A percentile compares a stretch with the other conserved stretches of the same genome.
These are phyloP conservation scores for Chelonia mydas DNA, from an alignment of 2,797 vertebrate species.

Conservation along the genomic window DNA sequence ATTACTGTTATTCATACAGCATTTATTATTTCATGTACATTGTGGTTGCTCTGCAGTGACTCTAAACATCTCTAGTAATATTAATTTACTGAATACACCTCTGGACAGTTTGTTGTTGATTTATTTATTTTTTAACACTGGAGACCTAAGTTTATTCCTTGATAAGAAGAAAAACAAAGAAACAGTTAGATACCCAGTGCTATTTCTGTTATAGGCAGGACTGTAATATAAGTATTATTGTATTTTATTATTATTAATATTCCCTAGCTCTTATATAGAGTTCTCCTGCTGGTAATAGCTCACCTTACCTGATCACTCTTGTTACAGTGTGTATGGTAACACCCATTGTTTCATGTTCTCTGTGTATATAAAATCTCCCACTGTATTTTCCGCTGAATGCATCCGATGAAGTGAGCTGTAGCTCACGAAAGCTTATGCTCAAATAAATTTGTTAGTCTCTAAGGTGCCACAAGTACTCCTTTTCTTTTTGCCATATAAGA, in stretches of 20 bases:
- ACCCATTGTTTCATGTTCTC: too few species aligned
- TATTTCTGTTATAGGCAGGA: not conserved
- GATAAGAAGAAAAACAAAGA: not conserved
- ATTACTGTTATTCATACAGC: not conserved
- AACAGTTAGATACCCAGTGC: not conserved
- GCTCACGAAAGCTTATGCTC: too few species aligned
- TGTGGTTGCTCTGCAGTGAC: not conserved
- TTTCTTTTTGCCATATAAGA: not conserved
- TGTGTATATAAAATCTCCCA: too few species aligned
- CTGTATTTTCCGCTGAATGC: too few species aligned
- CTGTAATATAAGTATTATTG: fast-evolving
- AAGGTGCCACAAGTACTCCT: too few species aligned
- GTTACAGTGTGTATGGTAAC: too few species aligned
- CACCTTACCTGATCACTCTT: too few species aligned
- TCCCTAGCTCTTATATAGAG: not conserved
- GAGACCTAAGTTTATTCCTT: not conserved
- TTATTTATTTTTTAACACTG: not conserved
- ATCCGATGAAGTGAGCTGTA: too few species aligned
- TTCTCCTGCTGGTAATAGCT: not conserved
- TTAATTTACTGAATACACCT: not conserved
- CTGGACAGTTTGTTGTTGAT: not conserved
- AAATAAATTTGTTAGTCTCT: too few species aligned
- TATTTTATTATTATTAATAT: fast-evolving
- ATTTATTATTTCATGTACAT: not conserved
- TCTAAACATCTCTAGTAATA: not conserved